Base-by-base conservation (phyloP, 2,888 invertebrate species). In the Drosophila aldrichi region DNA sequence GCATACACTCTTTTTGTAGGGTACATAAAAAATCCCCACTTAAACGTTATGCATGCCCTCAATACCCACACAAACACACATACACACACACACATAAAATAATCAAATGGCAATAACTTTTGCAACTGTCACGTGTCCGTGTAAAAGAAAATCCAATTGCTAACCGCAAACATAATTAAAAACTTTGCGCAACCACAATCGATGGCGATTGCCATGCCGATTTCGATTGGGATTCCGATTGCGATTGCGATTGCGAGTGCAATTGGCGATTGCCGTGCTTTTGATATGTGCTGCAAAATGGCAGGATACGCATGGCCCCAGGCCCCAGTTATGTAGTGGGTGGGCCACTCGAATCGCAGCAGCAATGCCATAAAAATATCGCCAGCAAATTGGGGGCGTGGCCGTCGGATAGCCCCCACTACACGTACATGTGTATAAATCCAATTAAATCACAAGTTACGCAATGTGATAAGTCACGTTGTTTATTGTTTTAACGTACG, bases 391-490 rank as follows among this genome's bases (percentile, higher is more conserved):
- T 20, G 41, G 38, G 18, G 55, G 54, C 49, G 55, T 51, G 48
- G 44, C 74, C n/a, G 57, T 38, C 40, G 61, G 62, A 57, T 66
- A 46, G 40, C 48, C 58, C 75, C 58, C 75, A 62, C 48, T 48
- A 48, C 58, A 44, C 38, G 59, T 57, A 36, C 52, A 70, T 73
- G 63, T 68, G 74, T 70, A 86, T 87, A 87, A 89, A 88, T 90
- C 84, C 89, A 88, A 88, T 88, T 88, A 90, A 90, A 90, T 88
- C 89, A 81, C 87, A 86, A 89, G 79, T 90, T 88, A 77, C 89
- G 89, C 87, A 86, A 81, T 78, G 88, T 89, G 86, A 89, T 89
- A 89, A 86, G 88, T 89, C 90, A 89, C 88, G 88, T 89, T 88
- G 88, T 82, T 85, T 89, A 88, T 89, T 89, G 89, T 79, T 81